Evolutionary conservation across 2,888 invertebrate species (phyloP).

Genomic region (Apodemia zela): DNA sequence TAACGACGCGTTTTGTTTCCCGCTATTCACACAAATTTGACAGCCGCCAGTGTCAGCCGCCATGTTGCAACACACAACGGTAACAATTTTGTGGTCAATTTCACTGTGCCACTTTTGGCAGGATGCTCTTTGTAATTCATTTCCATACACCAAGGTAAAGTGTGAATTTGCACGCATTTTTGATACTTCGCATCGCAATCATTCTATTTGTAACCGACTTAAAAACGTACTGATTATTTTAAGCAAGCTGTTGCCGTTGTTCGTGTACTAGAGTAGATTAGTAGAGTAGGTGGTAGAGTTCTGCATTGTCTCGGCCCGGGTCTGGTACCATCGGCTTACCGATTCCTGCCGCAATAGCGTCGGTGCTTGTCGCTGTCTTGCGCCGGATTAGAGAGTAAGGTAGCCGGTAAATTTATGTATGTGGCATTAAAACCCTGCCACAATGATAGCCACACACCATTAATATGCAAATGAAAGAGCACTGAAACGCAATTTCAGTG

Average conservation of each 20-base stretch:
- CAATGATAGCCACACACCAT: too few relatives aligned
- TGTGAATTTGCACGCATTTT: not conserved
- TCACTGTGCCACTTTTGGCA: constrained; percentile 6
- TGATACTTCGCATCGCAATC: not conserved
- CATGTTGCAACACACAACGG: constrained; percentile 1
- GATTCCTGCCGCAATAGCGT: too few relatives aligned
- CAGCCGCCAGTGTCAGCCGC: constrained; percentile 7
- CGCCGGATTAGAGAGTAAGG: not conserved
- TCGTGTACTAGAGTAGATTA: too few relatives aligned
- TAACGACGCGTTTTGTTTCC: constrained; percentile 7
- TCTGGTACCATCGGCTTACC: too few relatives aligned
- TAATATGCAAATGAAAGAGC: too few relatives aligned
- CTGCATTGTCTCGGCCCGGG: too few relatives aligned
- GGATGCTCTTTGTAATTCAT: constrained; percentile 3
- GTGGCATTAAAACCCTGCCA: too few relatives aligned
- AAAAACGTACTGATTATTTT: too few relatives aligned
- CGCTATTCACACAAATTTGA: constrained; percentile 13
- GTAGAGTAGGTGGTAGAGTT: not conserved
- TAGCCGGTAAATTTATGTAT: not conserved
- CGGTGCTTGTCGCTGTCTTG: not conserved
- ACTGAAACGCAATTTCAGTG: too few relatives aligned
- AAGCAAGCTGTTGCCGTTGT: too few relatives aligned
- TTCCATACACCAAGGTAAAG: not conserved
- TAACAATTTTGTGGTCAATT: constrained; percentile 8
- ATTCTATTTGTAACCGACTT: too few relatives aligned